These are phyloP conservation scores for Calephelis perditalis DNA, from an alignment of 2,888 invertebrate genomes.

Conservation along the genomic window DNA sequence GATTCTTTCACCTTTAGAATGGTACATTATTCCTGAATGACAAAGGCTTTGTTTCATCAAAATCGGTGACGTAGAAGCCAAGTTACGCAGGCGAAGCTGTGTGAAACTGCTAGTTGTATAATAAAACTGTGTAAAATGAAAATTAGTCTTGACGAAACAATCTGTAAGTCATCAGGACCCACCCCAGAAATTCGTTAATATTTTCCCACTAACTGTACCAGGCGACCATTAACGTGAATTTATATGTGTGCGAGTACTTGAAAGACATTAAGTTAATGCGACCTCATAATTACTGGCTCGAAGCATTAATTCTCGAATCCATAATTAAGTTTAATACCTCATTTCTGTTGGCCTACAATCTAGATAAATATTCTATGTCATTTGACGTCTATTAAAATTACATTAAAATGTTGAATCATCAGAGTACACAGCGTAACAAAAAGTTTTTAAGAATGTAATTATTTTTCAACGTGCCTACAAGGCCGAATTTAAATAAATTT, in stretches of 20 bases:
- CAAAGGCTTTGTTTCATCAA: no score
- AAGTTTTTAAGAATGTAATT: conserved; percentile 29
- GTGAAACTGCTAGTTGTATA: no score
- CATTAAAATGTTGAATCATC: conserved; percentile 59
- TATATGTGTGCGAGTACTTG: conserved; percentile 43
- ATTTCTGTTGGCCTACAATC: conserved; percentile 72
- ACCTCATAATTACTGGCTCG: conserved; percentile 74
- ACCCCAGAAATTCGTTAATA: conserved; percentile 18
- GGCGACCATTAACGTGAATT: conserved; percentile 36
- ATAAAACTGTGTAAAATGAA: no score
- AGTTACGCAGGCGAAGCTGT: no score
- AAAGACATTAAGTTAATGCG: conserved; percentile 76
- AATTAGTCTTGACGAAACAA: no score
- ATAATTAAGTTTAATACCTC: conserved; percentile 76
- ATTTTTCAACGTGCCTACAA: conserved; percentile 22
- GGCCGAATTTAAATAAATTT: conserved; percentile 30
- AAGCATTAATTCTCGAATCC: conserved; percentile 74
- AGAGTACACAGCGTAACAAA: conserved; percentile 35
- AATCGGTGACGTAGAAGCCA: no score
- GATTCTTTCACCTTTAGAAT: no score
- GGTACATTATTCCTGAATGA: no score
- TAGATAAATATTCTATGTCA: conserved; percentile 69
- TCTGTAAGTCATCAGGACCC: background rate
- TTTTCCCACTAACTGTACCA: conserved; percentile 34
- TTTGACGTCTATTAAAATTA: conserved; percentile 60